These are phyloP conservation scores for Montipora foliosa DNA, from an alignment of 64 coral and sea anemone genomes.

Conservation along the genomic window DNA sequence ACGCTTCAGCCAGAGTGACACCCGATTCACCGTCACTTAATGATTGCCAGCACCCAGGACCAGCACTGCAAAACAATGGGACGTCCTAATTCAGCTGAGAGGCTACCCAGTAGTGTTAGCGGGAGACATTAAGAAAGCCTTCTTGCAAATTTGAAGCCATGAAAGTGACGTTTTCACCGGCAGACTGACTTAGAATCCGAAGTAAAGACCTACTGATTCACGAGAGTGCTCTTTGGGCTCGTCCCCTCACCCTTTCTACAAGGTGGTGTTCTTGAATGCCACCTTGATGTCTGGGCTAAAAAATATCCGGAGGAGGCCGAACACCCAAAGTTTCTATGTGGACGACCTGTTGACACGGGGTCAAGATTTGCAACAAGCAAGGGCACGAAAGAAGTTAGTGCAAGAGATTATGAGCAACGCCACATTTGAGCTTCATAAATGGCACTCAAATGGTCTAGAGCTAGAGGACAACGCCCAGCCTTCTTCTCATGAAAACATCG, in stretches of 20 bases:
- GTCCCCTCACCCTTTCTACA: constrained; percentile 53
- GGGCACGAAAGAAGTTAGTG: constrained; percentile 27
- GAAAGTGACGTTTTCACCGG: constrained; percentile 30
- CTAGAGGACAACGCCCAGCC: not conserved
- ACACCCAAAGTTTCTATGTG: constrained; percentile 34
- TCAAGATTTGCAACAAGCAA: constrained; percentile 19
- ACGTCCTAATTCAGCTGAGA: constrained; percentile 17
- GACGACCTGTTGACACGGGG: constrained; percentile 53
- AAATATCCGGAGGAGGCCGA: constrained; percentile 32
- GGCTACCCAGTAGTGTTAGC: constrained; percentile 40
- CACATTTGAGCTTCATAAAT: constrained; percentile 59
- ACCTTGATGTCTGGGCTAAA: constrained; percentile 48
- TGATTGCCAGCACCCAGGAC: constrained; percentile 62
- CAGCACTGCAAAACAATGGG: constrained; percentile 34
- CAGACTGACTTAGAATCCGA: constrained; percentile 3
- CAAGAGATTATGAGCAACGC: constrained; percentile 66
- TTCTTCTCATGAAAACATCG: not conserved
- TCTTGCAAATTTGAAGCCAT: constrained; percentile 1
- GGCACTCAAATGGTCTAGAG: constrained; percentile 17
- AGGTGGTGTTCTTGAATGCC: constrained; percentile 43
- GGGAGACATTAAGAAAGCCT: constrained; percentile 65
- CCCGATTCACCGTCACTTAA: constrained; percentile 40
- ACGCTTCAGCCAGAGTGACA: constrained; percentile 27
- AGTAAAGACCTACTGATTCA: constrained; percentile 9
- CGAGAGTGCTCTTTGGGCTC: constrained; percentile 33